These are phyloP conservation scores for Trinorchestia longiramus DNA, from an alignment of 1,140 invertebrate species.

Conservation along the genomic window DNA sequence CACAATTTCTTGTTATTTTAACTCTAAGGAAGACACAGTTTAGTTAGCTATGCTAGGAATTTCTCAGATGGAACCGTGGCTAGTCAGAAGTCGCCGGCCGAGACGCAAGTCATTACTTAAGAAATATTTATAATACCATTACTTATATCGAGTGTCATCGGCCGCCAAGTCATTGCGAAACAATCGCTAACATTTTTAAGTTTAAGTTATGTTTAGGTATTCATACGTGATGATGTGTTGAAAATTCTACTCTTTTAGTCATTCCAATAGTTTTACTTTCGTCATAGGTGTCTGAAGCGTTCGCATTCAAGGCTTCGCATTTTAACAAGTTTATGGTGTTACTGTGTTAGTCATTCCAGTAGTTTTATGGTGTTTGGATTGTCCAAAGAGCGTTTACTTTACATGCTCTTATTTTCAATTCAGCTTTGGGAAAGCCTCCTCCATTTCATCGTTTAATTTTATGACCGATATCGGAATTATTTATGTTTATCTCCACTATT, in stretches of 20 bases:
- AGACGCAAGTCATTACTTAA: constrained; percentile 51
- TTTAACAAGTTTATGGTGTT: neutral
- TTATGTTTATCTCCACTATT: neutral
- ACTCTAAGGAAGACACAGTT: constrained; percentile 34
- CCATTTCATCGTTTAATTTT: neutral
- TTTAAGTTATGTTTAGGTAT: constrained; percentile 26
- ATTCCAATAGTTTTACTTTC: neutral
- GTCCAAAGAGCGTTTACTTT: neutral
- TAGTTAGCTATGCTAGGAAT: constrained; percentile 48
- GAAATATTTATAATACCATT: constrained; percentile 20
- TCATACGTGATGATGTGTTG: neutral
- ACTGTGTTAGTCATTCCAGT: neutral
- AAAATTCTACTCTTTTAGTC: neutral
- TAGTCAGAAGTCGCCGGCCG: constrained; percentile 48
- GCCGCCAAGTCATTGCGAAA: constrained; percentile 40
- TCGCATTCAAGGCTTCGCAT: neutral
- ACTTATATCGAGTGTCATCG: constrained; percentile 22
- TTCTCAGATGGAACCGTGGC: constrained; percentile 42
- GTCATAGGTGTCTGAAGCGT: neutral
- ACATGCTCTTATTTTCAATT: neutral
- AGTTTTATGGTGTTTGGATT: neutral
- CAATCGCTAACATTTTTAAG: constrained; percentile 25
- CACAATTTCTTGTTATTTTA: constrained; percentile 9
- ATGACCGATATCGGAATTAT: neutral
- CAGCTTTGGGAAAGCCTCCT: neutral